Base-by-base conservation (phyloP, 1,140 invertebrate species). In the Choristoneura fumiferana region DNA sequence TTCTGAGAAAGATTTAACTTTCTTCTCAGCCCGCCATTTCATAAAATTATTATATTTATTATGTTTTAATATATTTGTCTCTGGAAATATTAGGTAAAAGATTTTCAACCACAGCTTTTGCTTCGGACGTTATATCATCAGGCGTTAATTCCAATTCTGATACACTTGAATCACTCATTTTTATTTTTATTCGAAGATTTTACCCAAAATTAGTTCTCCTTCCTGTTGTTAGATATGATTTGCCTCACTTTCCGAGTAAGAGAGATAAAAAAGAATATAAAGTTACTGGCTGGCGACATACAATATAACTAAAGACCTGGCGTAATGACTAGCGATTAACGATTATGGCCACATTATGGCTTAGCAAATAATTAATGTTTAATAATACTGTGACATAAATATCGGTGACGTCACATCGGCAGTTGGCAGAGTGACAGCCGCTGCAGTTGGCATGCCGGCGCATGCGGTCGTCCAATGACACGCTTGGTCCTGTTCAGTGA, bases 381-480 rank as follows among this genome's bases (percentile, higher is more conserved):
- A 49, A 49, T 49, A 49, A 49, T 49, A 49, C 43, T 8, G 22
- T n/a, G 43, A 12, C 22, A 49, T 49, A 49, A 49, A 49, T 49
- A 49, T 49, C 43, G 12, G 43, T 49, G 43, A 49, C 43, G 43
- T 49, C 43, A 49, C 12, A 37, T 10, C n/a, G 35, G 12, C n/a
- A 22, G 43, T 73, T 77, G 74, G 71, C 74, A 77, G 8, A 13
- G 18, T 34, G 49, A 9, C 17, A 18, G 0, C 9, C 12, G 43
- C 43, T 49, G 43, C 43, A 49, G 43, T 49, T 49, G 43, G 43
- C 40, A 43, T 14, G 40, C 22, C 22, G 43, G 57, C 43, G 39
- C 59, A 56, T 14, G 38, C 40, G 57, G 58, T 70, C 69, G 68
- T 73, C 70, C 68, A 79, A 79, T 77, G 71, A 74, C 73, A 73